phyloP scores from a whole-genome alignment of 2,888 invertebrate genomes.

The Melanophora roralis region DNA sequence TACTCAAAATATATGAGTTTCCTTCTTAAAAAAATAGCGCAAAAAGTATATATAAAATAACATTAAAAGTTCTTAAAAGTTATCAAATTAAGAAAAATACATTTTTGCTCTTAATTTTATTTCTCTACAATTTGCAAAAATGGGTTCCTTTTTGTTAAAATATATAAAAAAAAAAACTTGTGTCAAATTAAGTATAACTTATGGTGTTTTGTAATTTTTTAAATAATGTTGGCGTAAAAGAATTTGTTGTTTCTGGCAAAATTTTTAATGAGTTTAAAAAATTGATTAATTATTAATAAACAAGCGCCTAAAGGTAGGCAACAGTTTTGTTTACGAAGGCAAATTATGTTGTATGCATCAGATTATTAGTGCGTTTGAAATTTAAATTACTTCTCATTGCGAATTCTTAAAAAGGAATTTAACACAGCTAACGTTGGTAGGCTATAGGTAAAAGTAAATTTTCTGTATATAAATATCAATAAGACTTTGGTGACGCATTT shows the following conservation, averaged over 20 bases:
- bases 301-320: neutral
- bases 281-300: neutral
- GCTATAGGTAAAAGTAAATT: neutral
- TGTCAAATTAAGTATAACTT: neutral
- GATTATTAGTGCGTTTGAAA: too few relatives aligned
- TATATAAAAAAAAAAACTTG: slow-evolving; percentile 3
- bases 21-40: neutral
- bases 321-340: neutral
- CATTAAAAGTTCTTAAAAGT: slow-evolving; percentile 26
- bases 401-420: too few relatives aligned
- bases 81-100: slow-evolving; percentile 1
- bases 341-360: too few relatives aligned
- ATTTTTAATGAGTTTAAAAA: neutral
- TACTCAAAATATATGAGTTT: neutral
- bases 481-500: too few relatives aligned
- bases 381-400: too few relatives aligned
- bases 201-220: slow-evolving; percentile 4
- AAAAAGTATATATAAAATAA: slow-evolving; percentile 3
- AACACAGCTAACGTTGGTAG: neutral
- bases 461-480: too few relatives aligned
- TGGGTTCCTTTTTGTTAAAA: too few relatives aligned
- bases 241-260: too few relatives aligned
- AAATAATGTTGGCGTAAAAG: neutral
- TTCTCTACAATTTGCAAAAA: neutral
- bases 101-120: neutral